These are phyloP conservation scores for Selene dorsalis DNA, from an alignment of 2,797 vertebrate species.

Conservation along the genomic window DNA sequence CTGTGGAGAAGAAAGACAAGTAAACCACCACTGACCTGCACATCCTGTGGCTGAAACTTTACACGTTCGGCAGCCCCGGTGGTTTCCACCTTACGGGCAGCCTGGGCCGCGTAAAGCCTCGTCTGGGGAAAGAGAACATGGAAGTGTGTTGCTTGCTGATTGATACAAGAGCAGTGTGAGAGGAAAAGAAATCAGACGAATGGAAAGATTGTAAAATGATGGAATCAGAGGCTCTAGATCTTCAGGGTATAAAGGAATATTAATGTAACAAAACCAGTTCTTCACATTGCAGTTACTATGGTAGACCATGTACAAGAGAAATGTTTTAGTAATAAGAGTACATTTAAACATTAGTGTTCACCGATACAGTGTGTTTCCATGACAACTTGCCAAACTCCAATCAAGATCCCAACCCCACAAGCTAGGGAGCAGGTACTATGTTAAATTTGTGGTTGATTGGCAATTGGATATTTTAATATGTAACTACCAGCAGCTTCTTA, in stretches of 20 bases:
- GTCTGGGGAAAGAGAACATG: slow-evolving; percentile 83
- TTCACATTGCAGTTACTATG: too few relatives aligned
- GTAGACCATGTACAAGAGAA: too few relatives aligned
- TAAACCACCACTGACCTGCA: slow-evolving; percentile 87
- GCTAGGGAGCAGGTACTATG: neutral
- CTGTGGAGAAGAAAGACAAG: slow-evolving; percentile 69
- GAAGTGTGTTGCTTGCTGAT: slow-evolving; percentile 30
- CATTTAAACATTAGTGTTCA: neutral
- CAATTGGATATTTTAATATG: neutral
- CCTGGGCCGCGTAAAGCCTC: slow-evolving; percentile 92
- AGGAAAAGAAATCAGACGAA: neutral
- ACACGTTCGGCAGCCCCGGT: slow-evolving; percentile 68
- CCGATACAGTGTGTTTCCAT: neutral
- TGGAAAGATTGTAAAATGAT: neutral
- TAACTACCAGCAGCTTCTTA: too few relatives aligned
- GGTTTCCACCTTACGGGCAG: slow-evolving; percentile 85
- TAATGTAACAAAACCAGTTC: too few relatives aligned
- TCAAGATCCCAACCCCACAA: neutral
- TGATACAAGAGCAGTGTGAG: neutral
- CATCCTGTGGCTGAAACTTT: slow-evolving; percentile 86
- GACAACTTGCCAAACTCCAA: neutral
- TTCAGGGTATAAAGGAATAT: neutral
- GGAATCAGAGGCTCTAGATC: neutral
- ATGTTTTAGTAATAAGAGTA: too few relatives aligned
- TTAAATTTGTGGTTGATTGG: neutral